A percentile compares a stretch with the other conserved stretches of the same genome.
Evolutionary conservation across 1,140 invertebrate species (phyloP).

Genomic region (Cydia amplana): DNA sequence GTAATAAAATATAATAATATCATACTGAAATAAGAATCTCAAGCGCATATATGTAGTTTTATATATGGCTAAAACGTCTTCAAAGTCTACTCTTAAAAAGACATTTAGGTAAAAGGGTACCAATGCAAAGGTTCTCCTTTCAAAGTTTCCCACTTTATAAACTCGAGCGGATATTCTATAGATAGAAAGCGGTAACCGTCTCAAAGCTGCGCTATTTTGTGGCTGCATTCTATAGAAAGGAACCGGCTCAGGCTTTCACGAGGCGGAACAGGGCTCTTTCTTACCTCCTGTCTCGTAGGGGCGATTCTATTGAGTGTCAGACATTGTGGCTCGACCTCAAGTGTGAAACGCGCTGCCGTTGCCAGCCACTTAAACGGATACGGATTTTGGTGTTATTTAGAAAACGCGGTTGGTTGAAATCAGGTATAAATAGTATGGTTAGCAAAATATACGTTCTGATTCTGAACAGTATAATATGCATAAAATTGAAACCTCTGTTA

Average conservation of each 20-base stretch:
- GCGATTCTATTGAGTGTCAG: slow-evolving; percentile 59
- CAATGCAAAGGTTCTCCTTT: slow-evolving; percentile 20
- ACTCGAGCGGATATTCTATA: slow-evolving; percentile 42
- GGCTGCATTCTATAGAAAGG: slow-evolving; percentile 41
- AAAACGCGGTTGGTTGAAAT: neutral
- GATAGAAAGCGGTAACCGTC: slow-evolving; percentile 37
- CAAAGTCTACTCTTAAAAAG: neutral
- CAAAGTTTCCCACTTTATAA: slow-evolving; percentile 24
- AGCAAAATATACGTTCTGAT: too few species aligned
- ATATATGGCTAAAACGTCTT: neutral
- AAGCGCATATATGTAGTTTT: neutral
- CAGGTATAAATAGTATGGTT: too few species aligned
- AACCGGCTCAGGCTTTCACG: slow-evolving; percentile 59
- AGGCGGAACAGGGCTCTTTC: slow-evolving; percentile 55
- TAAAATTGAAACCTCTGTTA: too few species aligned
- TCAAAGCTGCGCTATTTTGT: slow-evolving; percentile 41
- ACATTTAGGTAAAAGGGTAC: slow-evolving; percentile 3
- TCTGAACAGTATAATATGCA: too few species aligned
- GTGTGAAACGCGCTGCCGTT: slow-evolving; percentile 43
- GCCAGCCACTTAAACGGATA: neutral
- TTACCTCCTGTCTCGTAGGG: slow-evolving; percentile 50
- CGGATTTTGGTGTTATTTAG: neutral
- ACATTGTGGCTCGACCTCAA: slow-evolving; percentile 53
- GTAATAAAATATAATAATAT: neutral
- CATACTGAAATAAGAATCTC: neutral